Evolutionary conservation across 2,888 invertebrate genomes (phyloP), one percentile per base, ranked within the genome.

Genomic region (Odontocerum albicorne): DNA sequence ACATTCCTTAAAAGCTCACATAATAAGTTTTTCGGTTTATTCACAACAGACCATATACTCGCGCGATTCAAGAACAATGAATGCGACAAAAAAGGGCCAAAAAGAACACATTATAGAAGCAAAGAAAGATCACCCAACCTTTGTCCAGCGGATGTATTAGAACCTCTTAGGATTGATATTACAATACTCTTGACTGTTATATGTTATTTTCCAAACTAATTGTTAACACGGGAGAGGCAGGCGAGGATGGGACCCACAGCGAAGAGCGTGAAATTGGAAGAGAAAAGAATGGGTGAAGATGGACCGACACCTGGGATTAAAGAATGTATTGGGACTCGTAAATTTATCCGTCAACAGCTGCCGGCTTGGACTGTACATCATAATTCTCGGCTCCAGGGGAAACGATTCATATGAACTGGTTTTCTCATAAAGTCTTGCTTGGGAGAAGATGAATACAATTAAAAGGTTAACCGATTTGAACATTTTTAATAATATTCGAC

Each of bases 331-430:
- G 55, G 55, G 47, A 43, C 50, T 47, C 57, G 54, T 54, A 60
- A 55, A 56, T 60, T 56, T 55, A 49, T 42, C 42, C 55, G 57
- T 60, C 60, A 51, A 57, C 60, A 60, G 57, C 60, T 60, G 57
- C 57, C 4, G 27, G 27, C 27, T 10, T 27, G 27, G 6, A 7
- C 27, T 27, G 4, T 27, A 27, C 27, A 27, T 27, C 27, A 27
- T 27, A 27, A 27, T 27, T 10, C 27, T 27, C 27, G 6, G 4
- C 27, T 27, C 27, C 27, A 10, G 10, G 10, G 27, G 27, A 10
- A 27, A 10, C 10, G n/a, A n/a, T n/a, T n/a, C n/a, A n/a, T n/a
- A n/a, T n/a, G n/a, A n/a, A n/a, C n/a, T n/a, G n/a, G n/a, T n/a
- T n/a, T n/a, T n/a, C n/a, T n/a, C n/a, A n/a, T n/a, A n/a, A n/a